A percentile compares a stretch with the other conserved stretches of the same genome.
phyloP scores from a whole-genome alignment of 2,888 invertebrate genomes.

The Maniola hyperantus region DNA sequence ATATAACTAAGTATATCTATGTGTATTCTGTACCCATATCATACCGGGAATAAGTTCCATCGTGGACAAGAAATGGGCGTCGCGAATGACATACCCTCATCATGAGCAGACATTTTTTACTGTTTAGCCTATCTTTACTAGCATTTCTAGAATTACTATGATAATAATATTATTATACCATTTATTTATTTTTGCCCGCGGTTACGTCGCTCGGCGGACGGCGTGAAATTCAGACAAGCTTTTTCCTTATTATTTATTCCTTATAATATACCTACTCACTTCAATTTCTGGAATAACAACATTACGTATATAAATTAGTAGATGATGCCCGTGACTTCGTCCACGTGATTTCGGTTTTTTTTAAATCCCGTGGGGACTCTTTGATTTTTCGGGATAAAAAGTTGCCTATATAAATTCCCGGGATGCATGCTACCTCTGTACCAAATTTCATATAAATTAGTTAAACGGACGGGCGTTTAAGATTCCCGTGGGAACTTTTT shows the following conservation, averaged over 20 bases:
- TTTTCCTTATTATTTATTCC: constrained; percentile 2
- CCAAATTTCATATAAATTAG: too few species aligned
- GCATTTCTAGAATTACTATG: not conserved
- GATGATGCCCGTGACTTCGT: too few species aligned
- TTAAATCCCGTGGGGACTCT: too few species aligned
- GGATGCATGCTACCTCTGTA: too few species aligned
- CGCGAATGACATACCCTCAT: constrained; percentile 56
- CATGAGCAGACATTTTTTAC: constrained; percentile 41
- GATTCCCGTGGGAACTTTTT: too few species aligned
- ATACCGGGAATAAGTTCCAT: constrained; percentile 26
- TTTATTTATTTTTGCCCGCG: not conserved
- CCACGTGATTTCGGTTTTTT: too few species aligned
- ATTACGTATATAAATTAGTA: not conserved
- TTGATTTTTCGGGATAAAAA: too few species aligned
- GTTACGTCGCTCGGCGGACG: too few species aligned
- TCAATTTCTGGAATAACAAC: not conserved
- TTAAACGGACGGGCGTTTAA: too few species aligned
- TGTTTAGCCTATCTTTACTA: constrained; percentile 2
- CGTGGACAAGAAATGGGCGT: constrained; percentile 53
- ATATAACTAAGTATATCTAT: not conserved
- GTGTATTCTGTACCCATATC: not conserved
- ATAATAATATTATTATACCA: not conserved
- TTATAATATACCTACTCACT: not conserved
- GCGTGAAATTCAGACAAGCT: too few species aligned
- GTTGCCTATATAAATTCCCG: too few species aligned